A percentile compares a stretch with the other conserved stretches of the same genome.
These are phyloP conservation scores for Melanerpes formicivorus DNA, from an alignment of 2,113 vertebrate genomes.

Conservation along the genomic window DNA sequence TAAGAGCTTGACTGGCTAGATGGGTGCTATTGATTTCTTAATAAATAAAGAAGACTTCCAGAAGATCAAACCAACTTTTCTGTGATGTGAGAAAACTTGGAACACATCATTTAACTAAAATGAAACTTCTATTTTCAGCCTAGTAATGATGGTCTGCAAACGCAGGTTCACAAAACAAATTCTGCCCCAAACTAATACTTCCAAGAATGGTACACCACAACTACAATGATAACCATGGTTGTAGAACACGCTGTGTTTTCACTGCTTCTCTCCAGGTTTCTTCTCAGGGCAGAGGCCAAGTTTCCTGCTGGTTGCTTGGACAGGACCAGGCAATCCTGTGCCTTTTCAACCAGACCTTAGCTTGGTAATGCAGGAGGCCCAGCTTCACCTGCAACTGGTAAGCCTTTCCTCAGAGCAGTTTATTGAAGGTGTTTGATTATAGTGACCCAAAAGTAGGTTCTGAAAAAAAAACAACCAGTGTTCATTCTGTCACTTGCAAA, in stretches of 20 bases:
- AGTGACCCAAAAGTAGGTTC: not conserved
- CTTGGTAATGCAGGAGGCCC: fast-evolving
- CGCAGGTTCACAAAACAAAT: not conserved
- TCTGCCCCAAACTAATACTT: not conserved
- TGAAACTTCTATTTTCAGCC: not conserved
- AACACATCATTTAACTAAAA: not conserved
- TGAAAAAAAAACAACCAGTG: not conserved
- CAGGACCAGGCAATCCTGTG: not conserved
- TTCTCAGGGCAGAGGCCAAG: not conserved
- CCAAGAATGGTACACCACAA: not conserved
- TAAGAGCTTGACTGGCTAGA: not conserved
- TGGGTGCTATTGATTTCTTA: not conserved
- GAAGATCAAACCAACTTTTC: not conserved
- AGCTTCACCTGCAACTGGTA: not conserved
- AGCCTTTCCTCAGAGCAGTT: not conserved
- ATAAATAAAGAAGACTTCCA: not conserved
- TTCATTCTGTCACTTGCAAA: not conserved
- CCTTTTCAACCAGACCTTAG: not conserved
- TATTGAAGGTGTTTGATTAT: not conserved
- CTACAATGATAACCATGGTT: not conserved
- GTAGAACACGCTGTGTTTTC: not conserved
- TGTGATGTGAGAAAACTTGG: not conserved
- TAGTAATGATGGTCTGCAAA: not conserved
- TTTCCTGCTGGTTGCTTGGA: not conserved
- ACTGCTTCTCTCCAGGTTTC: not conserved